Evolutionary conservation across 1,140 invertebrate species (phyloP), one percentile per base, ranked within the genome.

Genomic region (Doryteuthis pealeii): DNA sequence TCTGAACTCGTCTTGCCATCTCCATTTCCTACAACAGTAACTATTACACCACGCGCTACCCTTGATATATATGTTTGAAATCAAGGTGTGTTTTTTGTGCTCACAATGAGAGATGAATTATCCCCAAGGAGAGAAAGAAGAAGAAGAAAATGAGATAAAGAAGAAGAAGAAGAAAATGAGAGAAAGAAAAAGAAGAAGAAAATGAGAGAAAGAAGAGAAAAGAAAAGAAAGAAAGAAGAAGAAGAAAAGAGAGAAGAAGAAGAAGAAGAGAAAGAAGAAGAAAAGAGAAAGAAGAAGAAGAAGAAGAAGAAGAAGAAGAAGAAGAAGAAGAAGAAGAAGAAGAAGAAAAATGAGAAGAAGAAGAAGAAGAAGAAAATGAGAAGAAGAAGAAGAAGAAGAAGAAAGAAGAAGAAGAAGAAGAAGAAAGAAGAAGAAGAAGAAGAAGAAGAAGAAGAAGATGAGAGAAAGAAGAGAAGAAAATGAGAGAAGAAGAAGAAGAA

Each of bases 331-430:
- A 78, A 70, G 3, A 78, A 75, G 62, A 76, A 74, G 43, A 72
- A 68, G n/a, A 89, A 77, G 87, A 89, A 88, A 76, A 88, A n/a
- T n/a, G n/a, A n/a, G n/a, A n/a, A n/a, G n/a, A n/a, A n/a, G n/a
- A n/a, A n/a, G n/a, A n/a, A n/a, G n/a, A n/a, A n/a, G n/a, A n/a
- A n/a, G n/a, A n/a, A n/a, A n/a, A n/a, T n/a, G n/a, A n/a, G n/a
- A n/a, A 87, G 81, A 78, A 81, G 40, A 91, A 90, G 80, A 77
- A 87, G 62, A 89, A 88, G 54, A 90, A 90, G 76, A 92, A 91
- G 78, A 93, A 91, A 84, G 92, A 91, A 83, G 93, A 93, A 87
- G 91, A 92, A 79, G 22, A 88, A 76, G 22, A 89, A 75, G 75
- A 87, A 85, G 81, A 76, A 80, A 26, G 90, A 90, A 79, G 77